Evolutionary conservation across 2,113 vertebrate species (phyloP).

Genomic region (Benitochromis conjunctus): DNA sequence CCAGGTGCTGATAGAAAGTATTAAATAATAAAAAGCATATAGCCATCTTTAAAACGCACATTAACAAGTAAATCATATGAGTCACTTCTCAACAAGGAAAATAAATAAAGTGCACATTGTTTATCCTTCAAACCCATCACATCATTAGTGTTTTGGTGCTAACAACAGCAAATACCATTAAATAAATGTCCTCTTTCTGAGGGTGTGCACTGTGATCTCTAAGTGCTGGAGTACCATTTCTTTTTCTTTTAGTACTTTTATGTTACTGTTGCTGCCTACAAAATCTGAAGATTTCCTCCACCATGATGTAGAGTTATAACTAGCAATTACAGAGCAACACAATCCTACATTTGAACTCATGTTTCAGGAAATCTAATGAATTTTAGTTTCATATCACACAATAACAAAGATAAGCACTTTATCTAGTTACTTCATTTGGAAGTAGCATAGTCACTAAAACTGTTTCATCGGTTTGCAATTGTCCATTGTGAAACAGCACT

Average conservation of each 20-base stretch:
- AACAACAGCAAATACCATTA: no score
- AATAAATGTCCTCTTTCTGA: no score
- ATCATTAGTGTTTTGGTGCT: no score
- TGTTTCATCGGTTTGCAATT: background rate
- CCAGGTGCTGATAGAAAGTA: background rate
- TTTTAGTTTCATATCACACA: background rate
- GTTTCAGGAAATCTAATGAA: background rate
- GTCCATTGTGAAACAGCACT: background rate
- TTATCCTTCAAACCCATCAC: no score
- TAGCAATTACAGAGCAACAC: background rate
- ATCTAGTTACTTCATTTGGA: background rate
- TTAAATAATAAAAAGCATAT: background rate
- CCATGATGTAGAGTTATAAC: background rate
- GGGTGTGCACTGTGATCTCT: no score
- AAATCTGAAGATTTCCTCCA: background rate
- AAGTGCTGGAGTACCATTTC: no score
- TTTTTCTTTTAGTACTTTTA: no score
- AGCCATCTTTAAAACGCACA: background rate
- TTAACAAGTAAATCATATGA: background rate
- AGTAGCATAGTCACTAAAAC: background rate
- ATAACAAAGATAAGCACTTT: background rate
- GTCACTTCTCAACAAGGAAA: background rate
- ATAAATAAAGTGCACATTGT: background rate
- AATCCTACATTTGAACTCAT: background rate
- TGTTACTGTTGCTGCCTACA: background rate